These are phyloP conservation scores for Mesocricetus auratus DNA, from an alignment of 2,113 vertebrate genomes.

Conservation along the genomic window DNA sequence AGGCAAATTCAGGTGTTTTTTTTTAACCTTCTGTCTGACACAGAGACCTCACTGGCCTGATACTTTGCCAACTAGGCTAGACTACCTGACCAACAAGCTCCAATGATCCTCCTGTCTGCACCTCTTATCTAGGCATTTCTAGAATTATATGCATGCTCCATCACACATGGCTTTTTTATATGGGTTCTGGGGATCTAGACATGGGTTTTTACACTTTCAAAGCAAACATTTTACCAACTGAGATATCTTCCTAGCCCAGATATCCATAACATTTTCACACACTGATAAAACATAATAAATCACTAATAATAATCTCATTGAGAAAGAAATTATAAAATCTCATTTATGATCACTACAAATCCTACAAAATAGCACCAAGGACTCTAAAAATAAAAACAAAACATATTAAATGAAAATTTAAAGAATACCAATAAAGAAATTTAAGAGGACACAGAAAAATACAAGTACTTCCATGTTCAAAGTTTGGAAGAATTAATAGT, in stretches of 20 bases:
- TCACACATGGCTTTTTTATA: not conserved
- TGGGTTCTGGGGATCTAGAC: not conserved
- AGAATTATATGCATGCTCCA: not conserved
- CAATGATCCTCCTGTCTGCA: not conserved
- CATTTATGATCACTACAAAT: not conserved
- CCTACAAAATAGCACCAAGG: not conserved
- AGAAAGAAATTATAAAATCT: not conserved
- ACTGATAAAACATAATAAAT: not conserved
- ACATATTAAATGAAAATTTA: not conserved
- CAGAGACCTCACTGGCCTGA: not conserved
- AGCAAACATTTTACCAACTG: not conserved
- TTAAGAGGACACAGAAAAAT: not conserved
- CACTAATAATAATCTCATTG: not conserved
- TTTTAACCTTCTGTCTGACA: not conserved
- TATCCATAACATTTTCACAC: not conserved
- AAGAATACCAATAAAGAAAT: not conserved
- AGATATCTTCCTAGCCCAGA: not conserved
- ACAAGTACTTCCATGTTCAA: not conserved
- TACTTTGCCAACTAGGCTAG: not conserved
- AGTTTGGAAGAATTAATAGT: not conserved
- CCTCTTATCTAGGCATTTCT: not conserved
- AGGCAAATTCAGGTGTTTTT: not conserved
- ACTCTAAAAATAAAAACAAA: not conserved
- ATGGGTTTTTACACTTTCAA: not conserved
- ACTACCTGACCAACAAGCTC: not conserved